Conservation (phyloP, 2,888 invertebrate genomes). For the Mechanitis mazaeus region DNA sequence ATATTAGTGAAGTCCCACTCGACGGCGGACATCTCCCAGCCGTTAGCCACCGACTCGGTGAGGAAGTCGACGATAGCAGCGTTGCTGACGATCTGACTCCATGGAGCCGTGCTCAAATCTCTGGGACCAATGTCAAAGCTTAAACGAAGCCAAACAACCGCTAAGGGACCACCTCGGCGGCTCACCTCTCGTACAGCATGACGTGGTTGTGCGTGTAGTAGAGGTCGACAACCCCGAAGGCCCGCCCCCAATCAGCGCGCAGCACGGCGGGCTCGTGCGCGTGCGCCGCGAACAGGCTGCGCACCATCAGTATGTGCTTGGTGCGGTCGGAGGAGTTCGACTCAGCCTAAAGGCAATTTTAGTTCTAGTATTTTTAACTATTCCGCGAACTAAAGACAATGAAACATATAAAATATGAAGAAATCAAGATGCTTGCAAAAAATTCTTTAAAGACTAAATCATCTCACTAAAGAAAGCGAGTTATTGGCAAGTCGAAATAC, state of each 20-base stretch:
- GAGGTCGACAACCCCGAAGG: slow-evolving; percentile 49
- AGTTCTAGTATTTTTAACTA: no score
- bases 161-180: no score
- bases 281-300: slow-evolving; percentile 30
- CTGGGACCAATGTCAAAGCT: slow-evolving; percentile 11
- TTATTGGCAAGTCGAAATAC: no score
- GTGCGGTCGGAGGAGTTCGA: slow-evolving; percentile 18
- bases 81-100: slow-evolving; percentile 37
- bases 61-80: slow-evolving; percentile 39
- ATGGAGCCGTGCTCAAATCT: slow-evolving; percentile 32
- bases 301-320: slow-evolving; percentile 37
- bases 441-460: no score
- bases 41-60: slow-evolving; percentile 33
- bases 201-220: slow-evolving; percentile 51
- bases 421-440: no score
- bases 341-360: neutral
- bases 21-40: slow-evolving; percentile 54
- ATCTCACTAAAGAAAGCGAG: no score
- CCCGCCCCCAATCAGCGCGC: slow-evolving; percentile 5
- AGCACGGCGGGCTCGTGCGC: slow-evolving; percentile 13
- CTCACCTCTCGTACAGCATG: slow-evolving; percentile 64
- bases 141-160: neutral
- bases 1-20: slow-evolving; percentile 87
- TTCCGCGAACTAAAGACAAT: no score
- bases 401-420: no score